phyloP scores from a whole-genome alignment of 2,797 vertebrate species.

The Mycteria americana region DNA sequence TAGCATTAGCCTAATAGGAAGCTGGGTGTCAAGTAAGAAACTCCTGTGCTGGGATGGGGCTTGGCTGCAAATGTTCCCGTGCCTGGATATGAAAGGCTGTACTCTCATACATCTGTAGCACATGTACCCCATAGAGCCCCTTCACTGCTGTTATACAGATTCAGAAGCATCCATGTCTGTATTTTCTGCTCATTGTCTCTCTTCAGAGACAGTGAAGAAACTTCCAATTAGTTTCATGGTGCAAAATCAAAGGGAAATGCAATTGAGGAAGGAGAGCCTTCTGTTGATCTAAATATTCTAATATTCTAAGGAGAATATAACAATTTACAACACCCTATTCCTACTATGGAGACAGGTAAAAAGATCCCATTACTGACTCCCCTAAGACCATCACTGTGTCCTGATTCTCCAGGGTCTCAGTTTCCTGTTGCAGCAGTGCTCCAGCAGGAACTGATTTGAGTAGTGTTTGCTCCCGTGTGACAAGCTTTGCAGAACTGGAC shows the following conservation, averaged over 20 bases:
- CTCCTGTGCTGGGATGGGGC: not conserved
- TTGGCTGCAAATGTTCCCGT: not conserved
- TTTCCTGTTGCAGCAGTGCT: not conserved
- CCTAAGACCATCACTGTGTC: not conserved
- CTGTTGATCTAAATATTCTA: not conserved
- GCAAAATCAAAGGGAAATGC: not conserved
- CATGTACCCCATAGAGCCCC: no score
- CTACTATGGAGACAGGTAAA: not conserved
- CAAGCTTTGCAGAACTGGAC: not conserved
- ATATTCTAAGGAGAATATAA: not conserved
- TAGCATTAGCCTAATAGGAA: not conserved
- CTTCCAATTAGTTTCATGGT: not conserved
- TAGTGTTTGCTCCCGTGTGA: not conserved
- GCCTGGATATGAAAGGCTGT: not conserved
- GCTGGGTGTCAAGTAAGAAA: not conserved
- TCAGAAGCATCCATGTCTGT: not conserved
- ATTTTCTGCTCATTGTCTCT: not conserved
- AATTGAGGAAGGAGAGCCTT: not conserved
- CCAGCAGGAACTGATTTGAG: not conserved
- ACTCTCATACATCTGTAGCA: not conserved
- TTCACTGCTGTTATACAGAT: not conserved
- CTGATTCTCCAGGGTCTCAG: not conserved
- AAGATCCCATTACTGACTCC: not conserved
- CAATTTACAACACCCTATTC: not conserved
- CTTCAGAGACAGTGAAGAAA: not conserved